Base-by-base conservation (phyloP, 2,113 vertebrate species). In the Atrichornis clamosus region DNA sequence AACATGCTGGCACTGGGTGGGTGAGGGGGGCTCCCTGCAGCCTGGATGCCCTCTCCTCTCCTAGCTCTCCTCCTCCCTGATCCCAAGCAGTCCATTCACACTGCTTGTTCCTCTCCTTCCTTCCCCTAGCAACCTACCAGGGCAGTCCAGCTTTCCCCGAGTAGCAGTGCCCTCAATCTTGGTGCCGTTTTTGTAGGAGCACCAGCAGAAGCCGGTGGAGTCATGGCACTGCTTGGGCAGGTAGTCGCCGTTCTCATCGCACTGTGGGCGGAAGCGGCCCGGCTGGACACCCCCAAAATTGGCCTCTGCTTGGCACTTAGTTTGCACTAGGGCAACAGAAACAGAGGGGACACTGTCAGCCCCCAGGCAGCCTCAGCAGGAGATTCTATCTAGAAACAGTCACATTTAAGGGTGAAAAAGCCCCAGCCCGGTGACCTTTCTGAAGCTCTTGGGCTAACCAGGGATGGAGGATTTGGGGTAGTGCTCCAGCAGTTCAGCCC, bases 181-280 rank as follows among this genome's bases (percentile, higher is more conserved):
- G 14, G 81, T 97, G 91, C 99, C 99, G 5, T 97, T 97, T 94
- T 96, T 95, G 93, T 99, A 98, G 98, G 98, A 98, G 65, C 99
- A 99, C 99, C 99, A 99, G 98, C 99, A 99, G 94, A 81, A 98
- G 58, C 98, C 98, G 0, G 97, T 98, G 93, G 98, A 63, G 53
- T 84, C 64, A 91, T 97, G 97, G 98, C 99, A 99, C 98, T 99
- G 99, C 93, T 97, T 97, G 68, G 98, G 97, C 93, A 81, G 42
- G 97, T 99, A 99, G 96, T 97, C 96, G 15, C 99, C 99, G 6
- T 98, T 97, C 95, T 97, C 95, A 27, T 99, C 99, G 11, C 99
- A 99, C 94, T 96, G 92, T 2, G 99, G 99, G 80, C 15, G 95
- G 98, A 95, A 99, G 28, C 0, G 53, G 8, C 99, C 99, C 3